A percentile compares a stretch with the other conserved stretches of the same genome.
phyloP scores from a whole-genome alignment of 2,113 vertebrate species.

The Ancistrus triradiatus region DNA sequence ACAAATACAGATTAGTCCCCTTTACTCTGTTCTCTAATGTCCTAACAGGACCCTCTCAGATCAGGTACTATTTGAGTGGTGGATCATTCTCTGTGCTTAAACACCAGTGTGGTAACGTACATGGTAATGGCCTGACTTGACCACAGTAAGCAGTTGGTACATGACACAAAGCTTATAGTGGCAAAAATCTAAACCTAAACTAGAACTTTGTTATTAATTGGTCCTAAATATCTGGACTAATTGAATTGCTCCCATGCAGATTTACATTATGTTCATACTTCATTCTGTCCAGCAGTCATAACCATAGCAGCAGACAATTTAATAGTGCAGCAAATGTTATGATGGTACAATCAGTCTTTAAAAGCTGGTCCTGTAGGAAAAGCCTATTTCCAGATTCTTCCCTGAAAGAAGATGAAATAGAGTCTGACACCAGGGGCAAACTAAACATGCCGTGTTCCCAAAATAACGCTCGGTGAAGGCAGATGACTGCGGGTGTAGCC shows the following conservation, averaged over 20 bases:
- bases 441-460: constrained; percentile 28
- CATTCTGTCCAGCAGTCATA: constrained; percentile 15
- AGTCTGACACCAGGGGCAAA: constrained; percentile 28
- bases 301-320: constrained; percentile 18
- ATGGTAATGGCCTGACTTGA: too few species aligned
- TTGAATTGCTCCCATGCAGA: not conserved
- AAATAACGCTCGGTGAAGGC: constrained; percentile 39
- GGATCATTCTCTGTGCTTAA: too few species aligned
- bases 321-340: constrained; percentile 23
- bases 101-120: too few species aligned
- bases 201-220: too few species aligned
- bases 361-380: constrained; percentile 23
- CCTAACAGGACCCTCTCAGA: too few species aligned
- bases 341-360: constrained; percentile 11
- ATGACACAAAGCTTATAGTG: too few species aligned
- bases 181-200: too few species aligned
- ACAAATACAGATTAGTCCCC: too few species aligned
- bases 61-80: too few species aligned
- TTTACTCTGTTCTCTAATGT: too few species aligned
- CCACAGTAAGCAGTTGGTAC: too few species aligned
- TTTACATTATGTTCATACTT: constrained; percentile 18
- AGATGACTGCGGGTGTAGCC: constrained; percentile 50
- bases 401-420: constrained; percentile 23
- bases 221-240: constrained; percentile 1
- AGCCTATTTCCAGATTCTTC: constrained; percentile 13